phyloP scores from a whole-genome alignment of 2,113 vertebrate genomes.

The Saguinus midas region DNA sequence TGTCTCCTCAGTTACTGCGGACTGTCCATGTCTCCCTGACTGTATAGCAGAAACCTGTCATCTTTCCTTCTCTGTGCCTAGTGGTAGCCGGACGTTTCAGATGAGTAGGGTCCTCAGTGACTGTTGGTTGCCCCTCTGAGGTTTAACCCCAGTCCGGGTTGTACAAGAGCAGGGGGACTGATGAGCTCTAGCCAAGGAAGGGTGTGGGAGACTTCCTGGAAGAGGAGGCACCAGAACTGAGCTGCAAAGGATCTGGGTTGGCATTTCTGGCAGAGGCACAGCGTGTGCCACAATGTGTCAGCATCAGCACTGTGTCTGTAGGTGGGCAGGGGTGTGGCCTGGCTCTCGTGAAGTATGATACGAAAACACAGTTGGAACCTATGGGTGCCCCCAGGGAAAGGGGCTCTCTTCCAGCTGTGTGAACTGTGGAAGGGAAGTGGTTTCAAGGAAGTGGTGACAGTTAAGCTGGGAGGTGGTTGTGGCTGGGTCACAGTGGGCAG shows the following conservation, averaged over 20 bases:
- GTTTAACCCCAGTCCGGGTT: neutral
- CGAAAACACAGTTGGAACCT: neutral
- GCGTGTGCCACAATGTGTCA: neutral
- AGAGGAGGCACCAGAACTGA: neutral
- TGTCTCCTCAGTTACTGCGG: neutral
- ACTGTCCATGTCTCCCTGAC: neutral
- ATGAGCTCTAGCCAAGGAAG: neutral
- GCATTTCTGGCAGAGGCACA: neutral
- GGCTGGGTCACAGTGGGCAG: neutral
- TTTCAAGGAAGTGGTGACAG: neutral
- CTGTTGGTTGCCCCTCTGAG: neutral
- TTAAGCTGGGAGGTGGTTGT: neutral
- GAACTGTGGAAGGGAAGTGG: neutral
- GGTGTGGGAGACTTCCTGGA: constrained; percentile 15
- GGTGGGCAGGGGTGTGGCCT: neutral
- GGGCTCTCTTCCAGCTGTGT: neutral
- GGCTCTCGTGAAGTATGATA: neutral
- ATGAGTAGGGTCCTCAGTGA: neutral
- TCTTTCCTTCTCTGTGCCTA: neutral
- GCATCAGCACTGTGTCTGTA: neutral
- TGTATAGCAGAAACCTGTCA: neutral
- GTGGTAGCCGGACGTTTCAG: neutral
- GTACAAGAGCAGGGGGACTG: neutral
- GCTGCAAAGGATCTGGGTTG: neutral
- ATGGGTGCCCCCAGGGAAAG: neutral